Conservation (phyloP, 2,797 vertebrate genomes). For the Chrosomus eos region DNA sequence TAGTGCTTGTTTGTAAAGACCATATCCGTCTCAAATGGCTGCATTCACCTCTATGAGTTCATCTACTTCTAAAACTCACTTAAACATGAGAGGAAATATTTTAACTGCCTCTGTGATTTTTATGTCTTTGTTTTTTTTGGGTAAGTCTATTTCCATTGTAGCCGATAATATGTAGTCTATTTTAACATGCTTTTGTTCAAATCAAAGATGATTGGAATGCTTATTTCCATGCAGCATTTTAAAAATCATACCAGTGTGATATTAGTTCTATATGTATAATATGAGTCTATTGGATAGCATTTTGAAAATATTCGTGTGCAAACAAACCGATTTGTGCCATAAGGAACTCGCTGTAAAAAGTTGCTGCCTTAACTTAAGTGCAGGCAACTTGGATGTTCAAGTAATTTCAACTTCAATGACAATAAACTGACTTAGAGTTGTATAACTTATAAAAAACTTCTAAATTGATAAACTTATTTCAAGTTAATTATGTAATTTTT, state of each 20-base stretch:
- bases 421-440: no score
- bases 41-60: background rate
- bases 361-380: no score
- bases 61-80: background rate
- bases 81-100: slow-evolving; percentile 13
- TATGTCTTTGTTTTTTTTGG: slow-evolving; percentile 34
- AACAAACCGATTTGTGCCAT: background rate
- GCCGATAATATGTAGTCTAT: no score
- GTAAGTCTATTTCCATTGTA: background rate
- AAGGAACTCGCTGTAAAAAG: no score
- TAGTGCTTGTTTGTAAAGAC: background rate
- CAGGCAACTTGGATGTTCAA: no score
- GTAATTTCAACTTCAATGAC: no score
- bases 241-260: background rate
- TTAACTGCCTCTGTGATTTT: background rate
- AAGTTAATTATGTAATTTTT: no score
- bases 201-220: background rate
- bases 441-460: no score
- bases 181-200: background rate
- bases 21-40: no score
- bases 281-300: background rate
- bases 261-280: background rate
- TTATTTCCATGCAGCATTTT: background rate
- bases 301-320: background rate
- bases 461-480: no score